Evolutionary conservation across 1,140 invertebrate species (phyloP), one percentile per base, ranked within the genome.

Genomic region (Drosophila punjabiensis): DNA sequence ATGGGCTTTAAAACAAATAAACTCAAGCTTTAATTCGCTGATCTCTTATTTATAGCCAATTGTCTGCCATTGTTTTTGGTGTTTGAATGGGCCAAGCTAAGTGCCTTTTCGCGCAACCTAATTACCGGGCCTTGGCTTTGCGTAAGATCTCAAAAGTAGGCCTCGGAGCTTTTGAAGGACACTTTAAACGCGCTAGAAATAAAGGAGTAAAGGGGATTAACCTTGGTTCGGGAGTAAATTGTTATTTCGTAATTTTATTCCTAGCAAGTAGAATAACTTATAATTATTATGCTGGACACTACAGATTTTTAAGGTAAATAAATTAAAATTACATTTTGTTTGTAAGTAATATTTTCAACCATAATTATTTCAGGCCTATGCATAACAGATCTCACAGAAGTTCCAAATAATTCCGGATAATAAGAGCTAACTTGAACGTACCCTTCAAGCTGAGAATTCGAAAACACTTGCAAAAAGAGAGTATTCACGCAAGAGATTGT

Each of bases 1-100:
- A 18, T 16, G 3, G 67, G 37, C 68, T 71, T 69, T 71, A 69
- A 71, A 56, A 39, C 33, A 28, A 24, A 56, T 73, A 60, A 50
- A 18, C 2, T 3, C 9, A 28, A 30, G 53, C 70, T 18, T 74
- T 43, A 30, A 71, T 24, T 18, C 16, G 43, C 16, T 73, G 55
- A 73, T 61, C 30, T 45, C 9, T 69, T 45, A 70, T 53, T 55
- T 28, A 41, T n/a, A 11, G 28, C 16, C 6, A 33, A 13, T 24
- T 24, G 33, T 24, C 37, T 18, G 16, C 18, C 1, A 32, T 35
- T 20, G 14, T 30, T 67, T 45, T 53, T 16, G 6, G 28, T 50
- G 1, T 20, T 14, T 33, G 9, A 13, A 11, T 20, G n/a, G 18
- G 35, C 20, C 16, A 10, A 39, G 35, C 28, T 28, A 39, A 28